Evolutionary conservation across 35 echinoderm and acorn worm genomes (phyloP), one percentile per base, ranked within the genome.

Genomic region (Lytechinus pictus): DNA sequence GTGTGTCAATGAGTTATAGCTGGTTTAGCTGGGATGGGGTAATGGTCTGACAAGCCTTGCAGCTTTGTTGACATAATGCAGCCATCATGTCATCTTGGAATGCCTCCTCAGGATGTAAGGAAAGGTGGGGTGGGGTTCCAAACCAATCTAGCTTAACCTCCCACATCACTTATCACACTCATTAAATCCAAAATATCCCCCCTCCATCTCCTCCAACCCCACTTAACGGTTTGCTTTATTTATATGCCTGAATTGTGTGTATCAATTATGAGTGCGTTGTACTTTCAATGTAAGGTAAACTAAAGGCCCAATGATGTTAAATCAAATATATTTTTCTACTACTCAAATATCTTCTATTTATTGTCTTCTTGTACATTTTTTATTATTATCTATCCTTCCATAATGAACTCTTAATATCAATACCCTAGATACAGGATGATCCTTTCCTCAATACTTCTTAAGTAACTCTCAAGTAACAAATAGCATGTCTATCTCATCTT

Each of bases 21-120:
- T 71, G 61, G 61, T 24, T 24, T 79, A 24, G 66, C n/a, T 79
- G 66, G 88, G 88, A 54, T 90, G 52, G 28, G 88, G 88, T 12
- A 90, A 90, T 90, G 88, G 88, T 79, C 66, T 79, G 52, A 90
- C 88, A 90, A 44, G 52, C 52, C 52, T 90, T 90, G 16, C 28
- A 90, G 52, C 88, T 90, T 44, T 90, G 88, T 90, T 90, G 52
- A 90, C 52, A 54, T 90, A 90, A 90, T 44, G 88, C 88, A 90
- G 52, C 52, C 88, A 90, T 90, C 88, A n/a, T 90, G 88, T 90
- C 88, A 90, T 19, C 9, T 54, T 52, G 88, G 88, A 90, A 90
- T 90, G 88, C 27, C 52, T 44, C 24, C 52, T 44, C 52, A 54
- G 52, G 29, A 90, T 52, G 88, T 13, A 90, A 4, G 52, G 24